Conservation (phyloP, 2,113 vertebrate genomes). For the Eclectus roratus region DNA sequence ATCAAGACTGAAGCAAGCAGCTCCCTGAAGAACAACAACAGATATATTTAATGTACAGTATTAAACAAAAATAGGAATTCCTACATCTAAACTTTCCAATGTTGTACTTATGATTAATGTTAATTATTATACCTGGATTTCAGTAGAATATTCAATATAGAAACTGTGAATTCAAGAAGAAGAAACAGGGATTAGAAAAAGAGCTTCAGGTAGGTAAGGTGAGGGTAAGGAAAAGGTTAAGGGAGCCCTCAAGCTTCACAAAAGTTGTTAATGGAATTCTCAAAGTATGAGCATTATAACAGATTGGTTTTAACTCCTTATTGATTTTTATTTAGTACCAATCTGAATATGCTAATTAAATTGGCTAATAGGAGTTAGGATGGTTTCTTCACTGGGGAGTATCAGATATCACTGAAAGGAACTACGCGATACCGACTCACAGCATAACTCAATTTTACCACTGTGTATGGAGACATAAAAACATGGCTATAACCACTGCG, state of each 20-base stretch:
- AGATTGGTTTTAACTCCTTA: not conserved
- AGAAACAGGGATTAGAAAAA: too few species aligned
- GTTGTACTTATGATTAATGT: not conserved
- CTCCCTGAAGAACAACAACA: not conserved
- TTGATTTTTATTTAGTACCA: not conserved
- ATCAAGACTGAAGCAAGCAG: not conserved
- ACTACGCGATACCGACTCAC: rapidly evolving
- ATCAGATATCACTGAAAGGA: not conserved
- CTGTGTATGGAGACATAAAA: rapidly evolving
- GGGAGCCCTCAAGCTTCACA: too few species aligned
- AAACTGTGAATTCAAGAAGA: not conserved
- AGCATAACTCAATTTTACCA: not conserved
- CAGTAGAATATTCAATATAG: not conserved
- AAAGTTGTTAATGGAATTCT: not conserved
- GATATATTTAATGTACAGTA: not conserved
- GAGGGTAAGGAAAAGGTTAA: not conserved
- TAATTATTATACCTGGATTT: not conserved
- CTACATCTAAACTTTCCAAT: too few species aligned
- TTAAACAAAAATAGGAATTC: not conserved
- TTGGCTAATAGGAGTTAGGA: not conserved
- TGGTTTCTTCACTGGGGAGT: not conserved
- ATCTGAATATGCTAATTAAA: not conserved
- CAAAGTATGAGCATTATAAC: not conserved
- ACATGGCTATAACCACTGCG: rapidly evolving
- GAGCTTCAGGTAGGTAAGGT: not conserved